phyloP scores from a whole-genome alignment of 2,797 vertebrate species.

The Eutrigla gurnardus region DNA sequence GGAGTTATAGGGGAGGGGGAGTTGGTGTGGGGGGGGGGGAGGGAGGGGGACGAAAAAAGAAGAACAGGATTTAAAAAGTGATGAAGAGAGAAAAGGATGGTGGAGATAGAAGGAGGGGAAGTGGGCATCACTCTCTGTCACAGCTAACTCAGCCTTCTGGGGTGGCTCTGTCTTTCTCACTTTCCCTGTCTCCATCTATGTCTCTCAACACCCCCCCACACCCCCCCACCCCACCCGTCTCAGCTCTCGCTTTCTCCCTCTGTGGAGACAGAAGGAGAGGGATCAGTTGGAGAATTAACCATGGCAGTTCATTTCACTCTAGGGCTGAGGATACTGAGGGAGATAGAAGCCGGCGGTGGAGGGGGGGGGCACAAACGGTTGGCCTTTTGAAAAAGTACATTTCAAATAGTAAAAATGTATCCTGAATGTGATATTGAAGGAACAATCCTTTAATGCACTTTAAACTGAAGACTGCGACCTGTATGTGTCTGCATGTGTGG shows the following conservation, averaged over 20 bases:
- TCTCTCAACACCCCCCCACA: neutral
- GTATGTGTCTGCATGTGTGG: neutral
- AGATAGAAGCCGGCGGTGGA: slow-evolving; percentile 39
- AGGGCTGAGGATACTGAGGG: slow-evolving; percentile 59
- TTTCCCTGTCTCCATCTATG: slow-evolving; percentile 41
- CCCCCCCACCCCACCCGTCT: slow-evolving; percentile 15
- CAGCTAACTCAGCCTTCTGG: slow-evolving; percentile 67
- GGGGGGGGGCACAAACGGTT: slow-evolving; percentile 24
- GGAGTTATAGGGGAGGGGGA: neutral
- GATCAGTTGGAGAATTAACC: slow-evolving; percentile 83
- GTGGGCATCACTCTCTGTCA: slow-evolving; percentile 79
- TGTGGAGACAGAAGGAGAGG: slow-evolving; percentile 76
- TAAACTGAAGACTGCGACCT: neutral
- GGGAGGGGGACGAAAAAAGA: slow-evolving; percentile 40
- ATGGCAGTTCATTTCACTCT: slow-evolving; percentile 83
- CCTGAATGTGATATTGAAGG: slow-evolving; percentile 26
- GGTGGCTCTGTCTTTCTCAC: slow-evolving; percentile 62
- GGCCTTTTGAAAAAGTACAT: slow-evolving; percentile 56
- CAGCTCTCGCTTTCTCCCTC: slow-evolving; percentile 61
- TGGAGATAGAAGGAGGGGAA: slow-evolving; percentile 59
- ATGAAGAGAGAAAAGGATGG: slow-evolving; percentile 64
- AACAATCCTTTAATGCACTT: slow-evolving; percentile 28
- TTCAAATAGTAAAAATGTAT: slow-evolving; percentile 45
- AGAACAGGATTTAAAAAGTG: slow-evolving; percentile 62
- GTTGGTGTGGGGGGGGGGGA: slow-evolving; percentile 6